Conservation (phyloP, 1,140 invertebrate genomes). For the Stegodyphus dumicola region DNA sequence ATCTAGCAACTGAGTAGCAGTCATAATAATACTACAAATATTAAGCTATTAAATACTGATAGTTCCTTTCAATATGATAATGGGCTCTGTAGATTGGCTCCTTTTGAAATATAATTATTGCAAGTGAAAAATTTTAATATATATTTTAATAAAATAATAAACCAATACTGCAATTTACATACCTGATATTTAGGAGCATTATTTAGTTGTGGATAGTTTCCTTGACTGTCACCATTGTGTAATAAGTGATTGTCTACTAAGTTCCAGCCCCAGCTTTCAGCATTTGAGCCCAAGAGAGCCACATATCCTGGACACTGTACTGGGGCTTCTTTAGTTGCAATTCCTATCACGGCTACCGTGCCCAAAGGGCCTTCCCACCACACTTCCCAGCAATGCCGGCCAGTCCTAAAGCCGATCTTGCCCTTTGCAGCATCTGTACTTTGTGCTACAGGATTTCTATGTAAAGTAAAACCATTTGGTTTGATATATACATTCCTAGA, state of each 20-base stretch:
- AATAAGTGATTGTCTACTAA: slow-evolving; percentile 96
- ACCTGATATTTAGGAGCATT: slow-evolving; percentile 99
- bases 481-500: slow-evolving; percentile 97
- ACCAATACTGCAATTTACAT: slow-evolving; percentile 8
- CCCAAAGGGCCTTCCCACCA: slow-evolving; percentile 99
- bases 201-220: slow-evolving; percentile 94
- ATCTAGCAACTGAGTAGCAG: too few relatives aligned
- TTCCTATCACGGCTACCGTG: slow-evolving; percentile 93
- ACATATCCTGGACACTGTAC: slow-evolving; percentile 93
- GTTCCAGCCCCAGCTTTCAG: slow-evolving; percentile 99
- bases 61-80: too few relatives aligned
- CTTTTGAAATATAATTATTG: too few relatives aligned
- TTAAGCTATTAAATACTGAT: too few relatives aligned
- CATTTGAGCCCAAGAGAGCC: slow-evolving; percentile 91
- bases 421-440: slow-evolving; percentile 96
- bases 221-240: slow-evolving; percentile 95
- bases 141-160: not conserved
- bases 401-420: slow-evolving; percentile 91
- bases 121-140: too few relatives aligned
- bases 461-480: slow-evolving; percentile 96
- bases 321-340: slow-evolving; percentile 93
- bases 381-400: slow-evolving; percentile 97
- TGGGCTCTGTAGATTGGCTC: too few relatives aligned
- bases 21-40: too few relatives aligned
- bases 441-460: slow-evolving; percentile 97